Evolutionary conservation across 2,888 invertebrate species (phyloP), one percentile per base, ranked within the genome.

Genomic region (Parnassius mnemosyne): DNA sequence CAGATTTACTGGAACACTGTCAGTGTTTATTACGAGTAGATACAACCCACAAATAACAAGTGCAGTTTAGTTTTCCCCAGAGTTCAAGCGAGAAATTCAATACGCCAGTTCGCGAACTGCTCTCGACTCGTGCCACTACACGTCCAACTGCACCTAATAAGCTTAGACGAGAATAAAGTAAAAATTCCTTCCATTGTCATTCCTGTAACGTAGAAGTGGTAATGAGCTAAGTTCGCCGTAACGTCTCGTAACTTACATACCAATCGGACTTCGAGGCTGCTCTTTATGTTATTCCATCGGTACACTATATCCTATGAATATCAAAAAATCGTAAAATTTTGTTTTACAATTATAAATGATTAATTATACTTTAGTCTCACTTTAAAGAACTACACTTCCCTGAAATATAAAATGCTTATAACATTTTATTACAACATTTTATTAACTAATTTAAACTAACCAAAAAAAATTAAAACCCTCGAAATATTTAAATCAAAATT

Each of bases 151-250:
- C 76, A 80, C 78, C 83, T 85, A 84, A 85, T 85, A 87, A 77
- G 73, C 74, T 71, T 75, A 76, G 78, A 80, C 80, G 76, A 54
- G 62, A 80, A 84, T 80, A 80, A 84, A 86, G 85, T 86, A 86
- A 89, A 88, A 89, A 89, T 86, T 84, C 78, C 69, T 74, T 71
- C 76, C 80, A 89, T 90, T 91, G 87, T 89, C 84, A 91, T 90
- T 89, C 90, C 70, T 67, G 60, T 63, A 71, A 79, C 89, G 89
- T 83, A 77, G 75, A 75, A 73, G 76, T 83, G 83, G 90, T 90
- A 89, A 90, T 91, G 90, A 91, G 89, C 87, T 89, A 90, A 91
- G 89, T 91, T 91, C 84, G 81, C 85, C 78, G 87, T 88, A 86
- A 87, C 84, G 84, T 83, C 84, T 78, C 84, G 85, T 84, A 85